Evolutionary conservation across 2,888 invertebrate species (phyloP).

Genomic region (Plusia festucae): DNA sequence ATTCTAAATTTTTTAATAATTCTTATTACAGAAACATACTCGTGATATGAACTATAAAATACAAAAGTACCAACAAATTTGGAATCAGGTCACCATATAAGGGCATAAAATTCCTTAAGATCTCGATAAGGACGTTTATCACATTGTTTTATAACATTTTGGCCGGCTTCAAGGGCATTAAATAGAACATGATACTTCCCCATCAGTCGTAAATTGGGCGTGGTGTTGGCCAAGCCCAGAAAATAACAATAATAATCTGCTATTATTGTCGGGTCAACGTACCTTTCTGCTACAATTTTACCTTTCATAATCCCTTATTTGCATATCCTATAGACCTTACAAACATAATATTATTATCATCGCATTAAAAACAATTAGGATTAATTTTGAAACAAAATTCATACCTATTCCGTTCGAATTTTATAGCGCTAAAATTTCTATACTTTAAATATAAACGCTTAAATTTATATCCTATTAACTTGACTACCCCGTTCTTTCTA

Average conservation of each 20-base stretch:
- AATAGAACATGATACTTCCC: slow-evolving; percentile 72
- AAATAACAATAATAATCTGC: slow-evolving; percentile 67
- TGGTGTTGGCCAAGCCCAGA: slow-evolving; percentile 73
- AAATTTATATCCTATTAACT: slow-evolving; percentile 45
- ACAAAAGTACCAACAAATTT: slow-evolving; percentile 27
- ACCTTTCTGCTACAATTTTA: slow-evolving; percentile 62
- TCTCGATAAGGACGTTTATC: slow-evolving; percentile 59
- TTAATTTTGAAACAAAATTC: slow-evolving; percentile 21
- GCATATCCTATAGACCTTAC: slow-evolving; percentile 38
- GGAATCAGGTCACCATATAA: slow-evolving; percentile 41
- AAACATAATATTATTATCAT: slow-evolving; percentile 20
- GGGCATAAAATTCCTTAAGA: slow-evolving; percentile 36
- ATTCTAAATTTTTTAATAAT: not conserved
- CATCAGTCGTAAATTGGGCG: slow-evolving; percentile 76
- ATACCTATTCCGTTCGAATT: slow-evolving; percentile 23
- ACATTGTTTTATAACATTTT: slow-evolving; percentile 63
- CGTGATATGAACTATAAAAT: slow-evolving; percentile 16
- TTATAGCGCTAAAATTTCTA: slow-evolving; percentile 33
- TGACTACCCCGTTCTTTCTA: slow-evolving; percentile 32
- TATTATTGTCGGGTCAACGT: slow-evolving; percentile 68
- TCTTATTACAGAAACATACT: not conserved
- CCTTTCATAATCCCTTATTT: slow-evolving; percentile 52
- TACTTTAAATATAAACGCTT: slow-evolving; percentile 33
- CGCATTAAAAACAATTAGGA: slow-evolving; percentile 13
- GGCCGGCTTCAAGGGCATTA: slow-evolving; percentile 63